These are phyloP conservation scores for Acrossocheilus fasciatus DNA, from an alignment of 2,797 vertebrate genomes.

Conservation along the genomic window DNA sequence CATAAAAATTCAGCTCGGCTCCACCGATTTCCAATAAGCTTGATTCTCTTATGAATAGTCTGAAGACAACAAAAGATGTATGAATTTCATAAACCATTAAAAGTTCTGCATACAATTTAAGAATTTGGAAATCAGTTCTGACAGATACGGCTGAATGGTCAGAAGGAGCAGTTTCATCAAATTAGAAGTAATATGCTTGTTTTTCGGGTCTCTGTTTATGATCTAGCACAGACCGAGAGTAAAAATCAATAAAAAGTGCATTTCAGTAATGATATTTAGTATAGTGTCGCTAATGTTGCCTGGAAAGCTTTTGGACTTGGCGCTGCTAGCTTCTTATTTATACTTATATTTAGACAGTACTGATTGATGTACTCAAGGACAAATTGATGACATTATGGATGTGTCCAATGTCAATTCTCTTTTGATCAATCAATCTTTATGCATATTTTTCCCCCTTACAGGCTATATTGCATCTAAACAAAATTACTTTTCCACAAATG, in stretches of 20 bases:
- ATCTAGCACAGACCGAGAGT: slow-evolving; percentile 15
- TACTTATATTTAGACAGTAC: background rate
- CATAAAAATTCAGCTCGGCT: background rate
- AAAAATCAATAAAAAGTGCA: slow-evolving; percentile 35
- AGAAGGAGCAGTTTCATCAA: slow-evolving; percentile 29
- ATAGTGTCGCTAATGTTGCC: background rate
- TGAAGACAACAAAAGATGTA: slow-evolving; percentile 32
- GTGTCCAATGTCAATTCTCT: background rate
- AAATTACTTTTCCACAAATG: background rate
- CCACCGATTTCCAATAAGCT: slow-evolving; percentile 34
- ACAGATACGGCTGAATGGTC: slow-evolving; percentile 30
- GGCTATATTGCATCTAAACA: background rate
- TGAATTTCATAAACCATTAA: slow-evolving; percentile 38
- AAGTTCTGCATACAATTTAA: slow-evolving; percentile 28
- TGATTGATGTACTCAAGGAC: background rate
- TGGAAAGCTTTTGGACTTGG: slow-evolving; percentile 20
- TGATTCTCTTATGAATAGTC: slow-evolving; percentile 21
- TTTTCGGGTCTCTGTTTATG: slow-evolving; percentile 17
- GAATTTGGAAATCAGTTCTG: slow-evolving; percentile 24
- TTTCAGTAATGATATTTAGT: slow-evolving; percentile 36
- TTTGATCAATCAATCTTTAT: background rate
- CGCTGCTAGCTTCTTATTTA: background rate
- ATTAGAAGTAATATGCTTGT: slow-evolving; percentile 32
- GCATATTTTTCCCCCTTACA: too few relatives aligned
- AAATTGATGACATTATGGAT: background rate